Evolutionary conservation across 2,797 vertebrate genomes (phyloP).

Genomic region (Cirrhinus mrigala): DNA sequence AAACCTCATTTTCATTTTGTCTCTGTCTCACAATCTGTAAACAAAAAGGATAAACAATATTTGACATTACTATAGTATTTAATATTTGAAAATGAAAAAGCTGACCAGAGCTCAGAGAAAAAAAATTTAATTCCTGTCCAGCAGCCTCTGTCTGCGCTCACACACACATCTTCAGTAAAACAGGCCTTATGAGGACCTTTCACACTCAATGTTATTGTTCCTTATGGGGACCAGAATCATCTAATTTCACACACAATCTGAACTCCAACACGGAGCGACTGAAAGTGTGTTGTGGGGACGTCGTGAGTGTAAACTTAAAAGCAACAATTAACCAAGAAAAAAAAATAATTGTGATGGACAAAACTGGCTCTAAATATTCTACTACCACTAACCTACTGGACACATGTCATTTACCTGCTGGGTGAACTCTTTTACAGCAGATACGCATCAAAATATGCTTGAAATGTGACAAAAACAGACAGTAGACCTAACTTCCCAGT

Average conservation of each 20-base stretch:
- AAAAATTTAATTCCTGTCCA: too few species aligned
- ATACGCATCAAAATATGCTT: too few species aligned
- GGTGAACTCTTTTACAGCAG: neutral
- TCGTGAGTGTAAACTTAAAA: conserved; percentile 2
- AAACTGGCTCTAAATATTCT: neutral
- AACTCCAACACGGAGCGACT: neutral
- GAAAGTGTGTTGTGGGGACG: conserved; percentile 31
- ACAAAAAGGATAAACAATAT: neutral
- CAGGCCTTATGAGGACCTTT: neutral
- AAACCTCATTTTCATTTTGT: conserved; percentile 8
- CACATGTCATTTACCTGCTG: neutral
- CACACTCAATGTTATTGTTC: conserved; percentile 3
- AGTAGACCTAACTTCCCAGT: neutral
- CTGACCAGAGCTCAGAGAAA: neutral
- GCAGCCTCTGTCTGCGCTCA: neutral
- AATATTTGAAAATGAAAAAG: neutral
- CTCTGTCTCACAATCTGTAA: conserved; percentile 5
- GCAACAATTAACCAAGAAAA: neutral
- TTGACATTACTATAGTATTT: neutral
- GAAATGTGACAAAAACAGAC: too few species aligned
- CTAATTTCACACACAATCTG: neutral
- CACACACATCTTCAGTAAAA: neutral
- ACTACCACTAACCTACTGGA: neutral
- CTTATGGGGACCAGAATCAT: conserved; percentile 15
- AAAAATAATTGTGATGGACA: neutral